phyloP scores from a whole-genome alignment of 2,797 vertebrate species.

The Tapera naevia region DNA sequence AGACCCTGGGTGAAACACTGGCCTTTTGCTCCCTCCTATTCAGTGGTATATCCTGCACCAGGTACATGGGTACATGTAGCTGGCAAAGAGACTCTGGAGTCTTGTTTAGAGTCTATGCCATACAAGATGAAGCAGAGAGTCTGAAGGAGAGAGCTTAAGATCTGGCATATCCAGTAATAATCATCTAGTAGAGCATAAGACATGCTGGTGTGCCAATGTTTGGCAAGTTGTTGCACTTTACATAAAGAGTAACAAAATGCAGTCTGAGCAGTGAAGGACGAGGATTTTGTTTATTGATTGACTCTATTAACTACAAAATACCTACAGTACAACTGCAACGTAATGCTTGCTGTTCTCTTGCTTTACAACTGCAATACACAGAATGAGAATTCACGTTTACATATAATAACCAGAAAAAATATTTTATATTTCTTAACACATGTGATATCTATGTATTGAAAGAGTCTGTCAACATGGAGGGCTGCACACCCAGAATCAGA shows the following conservation, averaged over 20 bases:
- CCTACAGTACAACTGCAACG: not conserved
- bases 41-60: not conserved
- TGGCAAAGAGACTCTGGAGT: not conserved
- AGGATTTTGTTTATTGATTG: not conserved
- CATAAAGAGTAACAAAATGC: not conserved
- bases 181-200: not conserved
- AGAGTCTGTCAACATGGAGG: not conserved
- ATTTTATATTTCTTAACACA: not conserved
- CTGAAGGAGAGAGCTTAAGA: not conserved
- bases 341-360: not conserved
- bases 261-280: not conserved
- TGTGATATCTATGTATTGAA: not conserved
- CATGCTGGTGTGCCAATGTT: not conserved
- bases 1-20: not conserved
- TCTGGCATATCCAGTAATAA: not conserved
- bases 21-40: not conserved
- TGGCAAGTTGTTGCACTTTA: not conserved
- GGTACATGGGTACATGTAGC: not conserved
- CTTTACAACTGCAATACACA: not conserved
- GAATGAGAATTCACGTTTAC: not conserved
- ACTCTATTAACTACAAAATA: not conserved
- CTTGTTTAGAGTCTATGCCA: not conserved
- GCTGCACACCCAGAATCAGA: not conserved
- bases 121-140: not conserved
- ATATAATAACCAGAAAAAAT: not conserved